Evolutionary conservation across 2,888 invertebrate genomes (phyloP).

Genomic region (Cerceris rybyensis): DNA sequence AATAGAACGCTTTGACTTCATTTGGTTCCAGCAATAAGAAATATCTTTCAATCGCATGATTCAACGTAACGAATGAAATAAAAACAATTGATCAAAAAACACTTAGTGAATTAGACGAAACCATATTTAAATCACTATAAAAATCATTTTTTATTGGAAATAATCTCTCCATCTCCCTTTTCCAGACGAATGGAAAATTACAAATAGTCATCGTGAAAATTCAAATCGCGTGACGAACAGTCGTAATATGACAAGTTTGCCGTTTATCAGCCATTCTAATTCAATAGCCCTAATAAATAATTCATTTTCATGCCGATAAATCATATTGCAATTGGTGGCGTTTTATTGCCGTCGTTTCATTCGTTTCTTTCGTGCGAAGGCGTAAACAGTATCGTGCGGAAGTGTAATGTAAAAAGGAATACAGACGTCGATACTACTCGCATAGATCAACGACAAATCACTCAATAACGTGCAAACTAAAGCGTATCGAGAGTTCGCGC

Average conservation of each 20-base stretch:
- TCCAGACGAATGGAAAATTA: background rate
- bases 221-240: slow-evolving; percentile 1
- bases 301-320: slow-evolving; percentile 23
- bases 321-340: slow-evolving; percentile 19
- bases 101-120: background rate
- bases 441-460: slow-evolving; percentile 6
- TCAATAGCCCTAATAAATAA: slow-evolving; percentile 42
- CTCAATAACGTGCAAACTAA: background rate
- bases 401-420: background rate
- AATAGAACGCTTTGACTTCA: too few relatives aligned
- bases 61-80: background rate
- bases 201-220: slow-evolving; percentile 10
- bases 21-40: too few relatives aligned
- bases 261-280: slow-evolving; percentile 10
- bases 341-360: slow-evolving; percentile 7
- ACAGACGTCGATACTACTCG: background rate
- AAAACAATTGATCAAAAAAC: background rate
- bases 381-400: background rate
- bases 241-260: slow-evolving; percentile 24
- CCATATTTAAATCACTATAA: background rate
- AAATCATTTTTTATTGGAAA: background rate
- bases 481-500: background rate
- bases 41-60: too few relatives aligned
- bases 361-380: background rate
- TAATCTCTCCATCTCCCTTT: background rate